phyloP scores from a whole-genome alignment of 1,140 invertebrate genomes.

The Eriocheir sinensis region DNA sequence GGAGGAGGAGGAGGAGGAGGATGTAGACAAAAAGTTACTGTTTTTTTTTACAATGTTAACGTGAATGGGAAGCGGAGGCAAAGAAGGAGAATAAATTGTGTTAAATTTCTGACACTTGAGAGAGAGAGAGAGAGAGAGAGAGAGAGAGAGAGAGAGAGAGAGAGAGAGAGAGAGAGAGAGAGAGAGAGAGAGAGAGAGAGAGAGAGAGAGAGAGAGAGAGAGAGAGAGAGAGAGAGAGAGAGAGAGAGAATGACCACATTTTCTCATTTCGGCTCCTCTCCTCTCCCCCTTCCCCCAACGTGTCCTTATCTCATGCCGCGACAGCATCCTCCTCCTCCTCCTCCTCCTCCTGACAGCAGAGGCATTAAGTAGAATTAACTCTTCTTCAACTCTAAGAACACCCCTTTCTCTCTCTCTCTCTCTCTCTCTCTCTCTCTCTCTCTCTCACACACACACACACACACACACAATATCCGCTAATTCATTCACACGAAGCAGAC shows the following conservation, averaged over 20 bases:
- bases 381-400: too few relatives aligned
- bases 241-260: background rate
- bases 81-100: background rate
- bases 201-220: background rate
- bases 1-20: background rate
- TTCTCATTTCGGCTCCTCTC: background rate
- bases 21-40: background rate
- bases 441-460: too few relatives aligned
- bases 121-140: conserved; percentile 16
- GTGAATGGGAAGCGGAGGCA: background rate
- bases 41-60: background rate
- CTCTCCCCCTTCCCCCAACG: background rate
- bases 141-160: background rate
- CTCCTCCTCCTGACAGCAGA: background rate
- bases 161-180: background rate
- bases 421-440: too few relatives aligned
- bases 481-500: too few relatives aligned
- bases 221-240: conserved; percentile 22
- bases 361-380: too few relatives aligned
- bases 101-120: background rate
- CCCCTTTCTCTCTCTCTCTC: too few relatives aligned
- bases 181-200: background rate
- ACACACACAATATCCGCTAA: too few relatives aligned
- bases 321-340: background rate
- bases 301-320: background rate